Evolutionary conservation across 2,797 vertebrate species (phyloP), one percentile per base, ranked within the genome.

Genomic region (Lagodon rhomboides): DNA sequence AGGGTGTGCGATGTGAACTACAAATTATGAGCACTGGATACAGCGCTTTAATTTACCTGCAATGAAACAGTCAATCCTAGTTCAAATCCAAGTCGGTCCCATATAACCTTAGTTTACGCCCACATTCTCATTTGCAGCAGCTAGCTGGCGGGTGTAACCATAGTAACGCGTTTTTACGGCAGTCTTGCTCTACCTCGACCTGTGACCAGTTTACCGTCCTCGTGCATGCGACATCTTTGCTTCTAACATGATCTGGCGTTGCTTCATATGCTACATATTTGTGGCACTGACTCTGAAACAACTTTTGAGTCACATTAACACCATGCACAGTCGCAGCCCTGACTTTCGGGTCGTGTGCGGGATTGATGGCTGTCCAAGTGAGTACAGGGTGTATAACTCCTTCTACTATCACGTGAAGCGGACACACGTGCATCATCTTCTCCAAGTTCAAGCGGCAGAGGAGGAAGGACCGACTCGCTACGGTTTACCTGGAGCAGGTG

Each of bases 321-420:
- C n/a, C 15, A 27, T 51, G 30, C 47, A 75, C 30, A 68, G 64
- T 38, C 22, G 30, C 64, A 68, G 73, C 46, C 53, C 53, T 55
- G 62, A 59, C 50, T 60, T 75, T 67, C 22, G 30, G 7, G 22
- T 67, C 0, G 44, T 75, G 16, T 75, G 73, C 4, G 64, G 64
- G 0, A 75, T 53, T 53, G 64, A 75, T 68, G 56, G 43, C 46
- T 75, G 63, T 60, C 46, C 55, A 6, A 43, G 55, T 67, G 46
- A 60, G 64, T 75, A 60, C 43, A 25, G 62, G 2, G 54, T 75
- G 46, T 74, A 73, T 38, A 64, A 65, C 51, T 64, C 61, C 23
- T 69, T 10, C 7, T 58, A 47, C 54, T 59, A 34, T 49, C 68
- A 59, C 25, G 2, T 65, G 8, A 68, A n/a, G n/a, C n/a, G n/a